phyloP scores from a whole-genome alignment of 2,888 invertebrate genomes.

The Merodon equestris region DNA sequence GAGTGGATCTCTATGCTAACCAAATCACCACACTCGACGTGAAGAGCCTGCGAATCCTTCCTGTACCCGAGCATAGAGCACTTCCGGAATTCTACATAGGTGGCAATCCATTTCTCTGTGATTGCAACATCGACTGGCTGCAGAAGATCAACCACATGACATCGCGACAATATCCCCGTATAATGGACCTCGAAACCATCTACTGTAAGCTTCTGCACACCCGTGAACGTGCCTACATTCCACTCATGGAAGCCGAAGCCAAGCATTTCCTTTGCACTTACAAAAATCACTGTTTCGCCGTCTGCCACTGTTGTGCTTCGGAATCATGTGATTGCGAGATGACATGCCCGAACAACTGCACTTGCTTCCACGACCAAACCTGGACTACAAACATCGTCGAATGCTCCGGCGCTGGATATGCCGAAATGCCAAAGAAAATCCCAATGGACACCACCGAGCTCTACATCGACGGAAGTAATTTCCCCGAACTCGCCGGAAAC shows the following conservation, averaged over 20 bases:
- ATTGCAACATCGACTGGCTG: slow-evolving; percentile 97
- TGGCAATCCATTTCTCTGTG: slow-evolving; percentile 95
- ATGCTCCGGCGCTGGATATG: slow-evolving; percentile 90
- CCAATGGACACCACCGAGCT: slow-evolving; percentile 98
- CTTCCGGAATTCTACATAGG: slow-evolving; percentile 95
- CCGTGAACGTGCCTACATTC: slow-evolving; percentile 89
- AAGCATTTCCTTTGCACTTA: slow-evolving; percentile 95
- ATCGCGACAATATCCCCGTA: slow-evolving; percentile 91
- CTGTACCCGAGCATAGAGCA: slow-evolving; percentile 85
- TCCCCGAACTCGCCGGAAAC: slow-evolving; percentile 91
- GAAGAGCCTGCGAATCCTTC: slow-evolving; percentile 90
- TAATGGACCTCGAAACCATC: slow-evolving; percentile 93
- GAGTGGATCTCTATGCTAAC: slow-evolving; percentile 95
- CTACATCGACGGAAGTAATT: slow-evolving; percentile 94
- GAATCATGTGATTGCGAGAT: slow-evolving; percentile 98
- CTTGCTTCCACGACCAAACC: slow-evolving; percentile 95
- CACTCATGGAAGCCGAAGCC: slow-evolving; percentile 91
- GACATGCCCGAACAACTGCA: slow-evolving; percentile 96
- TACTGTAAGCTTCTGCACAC: slow-evolving; percentile 93
- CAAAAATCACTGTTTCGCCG: slow-evolving; percentile 94
- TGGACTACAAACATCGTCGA: slow-evolving; percentile 96
- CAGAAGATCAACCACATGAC: slow-evolving; percentile 93
- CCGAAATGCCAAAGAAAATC: slow-evolving; percentile 90
- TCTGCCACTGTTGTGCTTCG: slow-evolving; percentile 97
- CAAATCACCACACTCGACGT: slow-evolving; percentile 94